Percentiles rank a stretch among this genome's conserved stretches.
These are phyloP conservation scores for Daubentonia madagascariensis DNA, from an alignment of 2,113 vertebrate genomes.

Conservation along the genomic window DNA sequence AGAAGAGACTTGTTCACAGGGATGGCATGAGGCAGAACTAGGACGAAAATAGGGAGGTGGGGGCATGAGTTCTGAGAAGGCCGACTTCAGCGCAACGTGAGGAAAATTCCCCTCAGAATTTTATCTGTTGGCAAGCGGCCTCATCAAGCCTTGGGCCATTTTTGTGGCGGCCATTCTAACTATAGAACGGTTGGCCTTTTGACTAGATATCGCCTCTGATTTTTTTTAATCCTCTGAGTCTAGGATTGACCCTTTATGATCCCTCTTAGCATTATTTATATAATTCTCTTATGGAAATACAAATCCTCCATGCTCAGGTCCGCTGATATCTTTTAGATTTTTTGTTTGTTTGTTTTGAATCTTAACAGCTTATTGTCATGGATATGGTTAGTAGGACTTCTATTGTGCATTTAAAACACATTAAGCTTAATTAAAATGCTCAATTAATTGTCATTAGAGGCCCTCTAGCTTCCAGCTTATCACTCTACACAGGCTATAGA, in stretches of 20 bases:
- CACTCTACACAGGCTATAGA: neutral
- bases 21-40: neutral
- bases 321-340: neutral
- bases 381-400: neutral
- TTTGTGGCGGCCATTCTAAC: neutral
- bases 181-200: neutral
- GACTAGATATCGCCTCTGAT: neutral
- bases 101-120: neutral
- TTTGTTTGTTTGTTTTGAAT: neutral
- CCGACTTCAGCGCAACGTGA: neutral
- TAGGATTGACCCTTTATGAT: neutral
- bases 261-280: slow-evolving; percentile 13
- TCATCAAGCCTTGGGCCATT: neutral
- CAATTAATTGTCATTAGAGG: neutral
- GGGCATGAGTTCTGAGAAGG: neutral
- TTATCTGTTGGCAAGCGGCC: neutral
- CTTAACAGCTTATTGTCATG: neutral
- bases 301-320: neutral
- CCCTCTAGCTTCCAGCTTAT: neutral
- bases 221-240: neutral
- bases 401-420: slow-evolving; percentile 12
- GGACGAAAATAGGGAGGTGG: neutral
- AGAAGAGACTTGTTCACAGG: neutral
- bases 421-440: slow-evolving; percentile 47
- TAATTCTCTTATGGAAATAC: neutral